A percentile compares a stretch with the other conserved stretches of the same genome.
Conservation (phyloP, 2,888 invertebrate genomes). For the Celastrina argiolus region DNA sequence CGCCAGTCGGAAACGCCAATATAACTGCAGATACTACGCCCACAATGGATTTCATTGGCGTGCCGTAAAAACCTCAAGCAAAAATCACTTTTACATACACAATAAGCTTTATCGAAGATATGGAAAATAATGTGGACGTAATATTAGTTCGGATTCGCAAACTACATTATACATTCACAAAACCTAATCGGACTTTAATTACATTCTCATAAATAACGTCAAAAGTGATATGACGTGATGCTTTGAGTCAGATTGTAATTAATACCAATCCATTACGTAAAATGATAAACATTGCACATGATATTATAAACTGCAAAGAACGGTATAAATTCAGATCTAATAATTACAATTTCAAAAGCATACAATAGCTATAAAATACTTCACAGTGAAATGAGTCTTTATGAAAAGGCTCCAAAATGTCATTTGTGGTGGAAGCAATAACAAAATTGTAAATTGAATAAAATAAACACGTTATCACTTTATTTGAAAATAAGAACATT, state of each 20-base stretch:
- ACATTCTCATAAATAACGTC: too few species aligned
- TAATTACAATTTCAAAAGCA: too few species aligned
- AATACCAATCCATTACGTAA: too few species aligned
- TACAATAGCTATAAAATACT: not conserved
- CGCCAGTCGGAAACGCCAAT: constrained; percentile 39
- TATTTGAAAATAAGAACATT: not conserved
- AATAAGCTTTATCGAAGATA: not conserved
- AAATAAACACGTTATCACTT: constrained; percentile 11
- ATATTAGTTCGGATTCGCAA: too few species aligned
- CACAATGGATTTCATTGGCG: constrained; percentile 24
- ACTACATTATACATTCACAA: too few species aligned
- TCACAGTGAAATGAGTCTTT: not conserved
- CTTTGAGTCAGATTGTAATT: too few species aligned
- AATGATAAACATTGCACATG: too few species aligned
- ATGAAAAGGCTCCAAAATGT: not conserved
- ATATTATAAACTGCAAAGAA: too few species aligned
- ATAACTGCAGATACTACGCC: constrained; percentile 22
- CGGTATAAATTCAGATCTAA: too few species aligned
- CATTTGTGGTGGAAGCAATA: not conserved
- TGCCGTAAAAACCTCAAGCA: constrained; percentile 18
- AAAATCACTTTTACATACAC: not conserved
- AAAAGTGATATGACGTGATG: too few species aligned
- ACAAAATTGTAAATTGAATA: not conserved
- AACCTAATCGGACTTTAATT: too few species aligned
- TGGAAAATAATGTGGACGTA: too few species aligned